A percentile compares a stretch with the other conserved stretches of the same genome.
Conservation (phyloP, 2,113 vertebrate species). For the Tympanuchus pallidicinctus region DNA sequence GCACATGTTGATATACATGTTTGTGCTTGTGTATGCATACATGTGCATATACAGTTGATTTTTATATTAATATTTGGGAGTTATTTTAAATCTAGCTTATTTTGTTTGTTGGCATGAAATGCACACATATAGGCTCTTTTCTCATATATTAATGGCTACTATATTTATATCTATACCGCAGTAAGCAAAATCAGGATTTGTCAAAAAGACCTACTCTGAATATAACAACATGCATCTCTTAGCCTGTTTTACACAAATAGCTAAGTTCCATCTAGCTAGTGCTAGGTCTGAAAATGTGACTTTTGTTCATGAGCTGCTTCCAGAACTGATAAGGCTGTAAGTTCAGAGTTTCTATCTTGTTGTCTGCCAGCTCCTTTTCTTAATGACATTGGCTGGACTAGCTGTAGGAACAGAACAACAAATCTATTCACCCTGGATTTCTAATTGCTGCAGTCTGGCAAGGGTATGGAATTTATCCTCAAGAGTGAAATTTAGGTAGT, state of each 20-base stretch:
- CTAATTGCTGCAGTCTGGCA: conserved; percentile 6
- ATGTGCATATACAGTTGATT: background rate
- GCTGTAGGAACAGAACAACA: conserved; percentile 26
- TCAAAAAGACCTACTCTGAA: background rate
- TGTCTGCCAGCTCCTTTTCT: conserved; percentile 33
- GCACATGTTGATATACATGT: background rate
- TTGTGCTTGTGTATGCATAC: background rate
- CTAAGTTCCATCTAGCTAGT: background rate
- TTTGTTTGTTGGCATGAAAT: background rate
- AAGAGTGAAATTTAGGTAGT: conserved; percentile 40
- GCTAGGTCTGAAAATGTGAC: background rate
- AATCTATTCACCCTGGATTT: conserved; percentile 39
- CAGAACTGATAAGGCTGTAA: background rate
- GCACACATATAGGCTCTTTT: background rate
- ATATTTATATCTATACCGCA: background rate
- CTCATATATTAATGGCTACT: background rate
- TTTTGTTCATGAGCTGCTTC: background rate
- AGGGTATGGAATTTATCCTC: conserved; percentile 26
- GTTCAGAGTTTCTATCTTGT: background rate
- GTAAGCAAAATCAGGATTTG: background rate
- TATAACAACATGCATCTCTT: background rate
- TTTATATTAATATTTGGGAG: background rate
- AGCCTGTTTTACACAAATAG: background rate
- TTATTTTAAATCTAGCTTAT: background rate
- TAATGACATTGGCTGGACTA: conserved; percentile 16